Percentiles rank a stretch among this genome's conserved stretches.
These are phyloP conservation scores for Formica selysi DNA, from an alignment of 1,140 invertebrate genomes.

Conservation along the genomic window DNA sequence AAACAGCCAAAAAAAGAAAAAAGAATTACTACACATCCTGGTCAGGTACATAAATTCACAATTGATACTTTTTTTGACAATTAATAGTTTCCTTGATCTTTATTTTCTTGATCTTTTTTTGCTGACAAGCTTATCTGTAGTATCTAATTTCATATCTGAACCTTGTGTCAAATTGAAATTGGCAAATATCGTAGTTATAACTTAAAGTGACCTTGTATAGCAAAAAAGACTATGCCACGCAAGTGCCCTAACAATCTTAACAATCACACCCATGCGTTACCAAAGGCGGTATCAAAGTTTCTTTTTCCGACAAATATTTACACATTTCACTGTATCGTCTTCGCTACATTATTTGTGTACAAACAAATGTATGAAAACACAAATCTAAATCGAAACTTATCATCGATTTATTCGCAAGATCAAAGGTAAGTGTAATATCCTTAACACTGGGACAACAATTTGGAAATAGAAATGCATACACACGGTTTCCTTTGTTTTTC, in stretches of 20 bases:
- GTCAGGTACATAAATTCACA: conserved; percentile 71
- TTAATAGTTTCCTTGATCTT: not conserved
- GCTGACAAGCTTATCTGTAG: conserved; percentile 11
- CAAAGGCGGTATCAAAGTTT: conserved; percentile 48
- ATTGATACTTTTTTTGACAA: conserved; percentile 46
- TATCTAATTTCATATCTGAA: not conserved
- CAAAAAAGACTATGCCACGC: conserved; percentile 68
- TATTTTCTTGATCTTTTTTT: conserved; percentile 8
- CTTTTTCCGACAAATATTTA: conserved; percentile 70
- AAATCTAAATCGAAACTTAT: conserved; percentile 60
- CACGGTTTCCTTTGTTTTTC: conserved; percentile 17
- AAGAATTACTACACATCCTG: conserved; percentile 33
- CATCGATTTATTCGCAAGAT: conserved; percentile 44
- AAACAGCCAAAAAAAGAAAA: conserved; percentile 33
- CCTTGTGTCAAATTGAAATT: conserved; percentile 5
- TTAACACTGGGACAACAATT: conserved; percentile 43
- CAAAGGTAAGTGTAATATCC: conserved; percentile 53
- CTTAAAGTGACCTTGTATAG: conserved; percentile 63
- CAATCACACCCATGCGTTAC: conserved; percentile 56
- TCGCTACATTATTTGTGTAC: conserved; percentile 50
- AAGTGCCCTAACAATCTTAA: conserved; percentile 72
- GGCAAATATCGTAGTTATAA: not conserved
- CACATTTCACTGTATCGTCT: conserved; percentile 47
- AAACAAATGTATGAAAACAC: conserved; percentile 64
- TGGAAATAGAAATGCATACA: conserved; percentile 37